Evolutionary conservation across 2,113 vertebrate genomes (phyloP), one percentile per base, ranked within the genome.

Genomic region (Sylvilagus bachmani): DNA sequence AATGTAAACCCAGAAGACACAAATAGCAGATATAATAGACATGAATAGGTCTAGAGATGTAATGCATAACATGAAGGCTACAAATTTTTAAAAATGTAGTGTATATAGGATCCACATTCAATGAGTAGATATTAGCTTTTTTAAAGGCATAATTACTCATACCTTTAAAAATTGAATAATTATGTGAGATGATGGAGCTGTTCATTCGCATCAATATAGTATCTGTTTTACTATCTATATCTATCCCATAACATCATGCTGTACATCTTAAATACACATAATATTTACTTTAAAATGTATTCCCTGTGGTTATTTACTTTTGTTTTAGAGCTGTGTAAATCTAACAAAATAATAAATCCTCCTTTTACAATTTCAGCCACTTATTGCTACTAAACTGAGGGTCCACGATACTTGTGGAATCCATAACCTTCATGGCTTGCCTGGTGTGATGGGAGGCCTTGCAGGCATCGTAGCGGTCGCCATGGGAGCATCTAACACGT

Each of bases 321-420:
- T 49, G 19, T 89, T 71, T 74, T 16, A 31, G 21, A 95, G n/a
- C 29, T 80, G 12, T 58, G 16, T 33, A 10, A 33, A 21, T 11
- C 16, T 89, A 78, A 79, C 44, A 78, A 94, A 95, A 89, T 77
- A 93, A 82, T 51, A 61, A 61, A 8, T 5, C 1, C 12, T 97
- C 93, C 29, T 81, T 33, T 92, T 97, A 36, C 89, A n/a, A 88
- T 96, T 98, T 87, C 70, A 99, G 99, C 99, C 99, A 82, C 64
- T 99, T 62, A 88, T 99, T 92, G 98, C 98, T 36, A 98, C 99
- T 62, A 99, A 97, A 38, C 93, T 99, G 97, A 98, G 97, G 44
- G 99, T 99, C 97, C 99, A 99, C 25, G 99, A 99, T 86, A 99
- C 99, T 4, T 99, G 99, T 53, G 99, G 99, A 0, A 99, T 99